These are phyloP conservation scores for Bombus confusus DNA, from an alignment of 1,140 invertebrate species.

Conservation along the genomic window DNA sequence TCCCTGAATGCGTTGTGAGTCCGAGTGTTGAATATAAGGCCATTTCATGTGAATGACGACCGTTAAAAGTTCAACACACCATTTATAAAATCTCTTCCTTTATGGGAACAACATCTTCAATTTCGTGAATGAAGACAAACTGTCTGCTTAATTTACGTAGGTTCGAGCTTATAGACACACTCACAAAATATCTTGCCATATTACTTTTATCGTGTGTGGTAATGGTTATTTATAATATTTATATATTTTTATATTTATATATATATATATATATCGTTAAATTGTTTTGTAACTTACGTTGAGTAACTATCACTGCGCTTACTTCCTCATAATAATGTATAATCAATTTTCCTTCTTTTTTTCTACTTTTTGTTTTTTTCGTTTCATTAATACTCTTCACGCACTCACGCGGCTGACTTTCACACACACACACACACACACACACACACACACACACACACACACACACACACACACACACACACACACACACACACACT, in stretches of 20 bases:
- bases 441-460: too few species aligned
- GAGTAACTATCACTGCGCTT: constrained; percentile 75
- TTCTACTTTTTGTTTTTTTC: not conserved
- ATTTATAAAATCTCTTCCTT: constrained; percentile 58
- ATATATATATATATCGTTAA: constrained; percentile 56
- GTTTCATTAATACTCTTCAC: constrained; percentile 1
- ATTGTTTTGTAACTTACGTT: constrained; percentile 69
- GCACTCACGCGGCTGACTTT: constrained; percentile 21
- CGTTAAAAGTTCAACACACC: constrained; percentile 61
- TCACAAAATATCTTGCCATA: constrained; percentile 75
- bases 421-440: too few species aligned
- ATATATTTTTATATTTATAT: constrained; percentile 46
- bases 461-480: too few species aligned
- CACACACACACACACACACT: too few species aligned
- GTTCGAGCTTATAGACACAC: constrained; percentile 68
- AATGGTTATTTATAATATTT: constrained; percentile 66
- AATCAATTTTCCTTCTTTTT: constrained; percentile 32
- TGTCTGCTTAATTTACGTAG: constrained; percentile 54
- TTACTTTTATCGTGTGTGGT: constrained; percentile 68
- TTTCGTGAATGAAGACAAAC: constrained; percentile 60
- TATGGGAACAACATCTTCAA: constrained; percentile 24
- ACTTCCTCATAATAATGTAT: constrained; percentile 65
- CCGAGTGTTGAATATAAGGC: constrained; percentile 60
- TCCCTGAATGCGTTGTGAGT: constrained; percentile 50
- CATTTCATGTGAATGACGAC: constrained; percentile 57